phyloP scores from a whole-genome alignment of 2,888 invertebrate genomes.

The Latheticus oryzae region DNA sequence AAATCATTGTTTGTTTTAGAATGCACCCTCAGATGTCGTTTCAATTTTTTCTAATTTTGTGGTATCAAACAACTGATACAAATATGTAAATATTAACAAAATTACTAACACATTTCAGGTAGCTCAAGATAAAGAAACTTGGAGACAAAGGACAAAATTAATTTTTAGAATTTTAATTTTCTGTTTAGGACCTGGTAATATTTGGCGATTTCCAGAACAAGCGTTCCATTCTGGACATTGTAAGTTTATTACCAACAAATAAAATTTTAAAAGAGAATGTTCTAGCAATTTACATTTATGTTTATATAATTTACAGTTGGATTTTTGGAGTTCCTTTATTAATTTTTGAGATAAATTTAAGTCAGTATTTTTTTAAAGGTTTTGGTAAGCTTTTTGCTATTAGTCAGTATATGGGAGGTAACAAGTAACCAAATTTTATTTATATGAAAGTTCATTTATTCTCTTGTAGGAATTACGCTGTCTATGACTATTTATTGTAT shows the following conservation, averaged over 20 bases:
- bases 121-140: constrained; percentile 1
- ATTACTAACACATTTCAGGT: constrained; percentile 3
- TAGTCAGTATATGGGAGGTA: constrained; percentile 45
- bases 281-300: constrained; percentile 29
- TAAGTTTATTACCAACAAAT: no score
- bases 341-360: constrained; percentile 49
- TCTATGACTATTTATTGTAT: constrained; percentile 46
- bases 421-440: background rate
- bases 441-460: background rate
- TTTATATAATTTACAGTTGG: constrained; percentile 43
- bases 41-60: background rate
- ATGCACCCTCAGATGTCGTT: constrained; percentile 3
- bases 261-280: constrained; percentile 7
- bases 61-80: constrained; percentile 1
- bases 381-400: constrained; percentile 45
- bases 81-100: background rate
- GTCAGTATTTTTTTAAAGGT: constrained; percentile 48
- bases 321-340: constrained; percentile 43
- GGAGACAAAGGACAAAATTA: constrained; percentile 37
- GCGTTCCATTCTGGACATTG: constrained; percentile 42
- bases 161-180: constrained; percentile 40
- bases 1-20: constrained; percentile 1
- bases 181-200: constrained; percentile 42
- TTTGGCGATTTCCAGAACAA: constrained; percentile 45
- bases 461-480: constrained; percentile 39